These are phyloP conservation scores for Sitta europaea DNA, from an alignment of 2,113 vertebrate genomes.

Conservation along the genomic window DNA sequence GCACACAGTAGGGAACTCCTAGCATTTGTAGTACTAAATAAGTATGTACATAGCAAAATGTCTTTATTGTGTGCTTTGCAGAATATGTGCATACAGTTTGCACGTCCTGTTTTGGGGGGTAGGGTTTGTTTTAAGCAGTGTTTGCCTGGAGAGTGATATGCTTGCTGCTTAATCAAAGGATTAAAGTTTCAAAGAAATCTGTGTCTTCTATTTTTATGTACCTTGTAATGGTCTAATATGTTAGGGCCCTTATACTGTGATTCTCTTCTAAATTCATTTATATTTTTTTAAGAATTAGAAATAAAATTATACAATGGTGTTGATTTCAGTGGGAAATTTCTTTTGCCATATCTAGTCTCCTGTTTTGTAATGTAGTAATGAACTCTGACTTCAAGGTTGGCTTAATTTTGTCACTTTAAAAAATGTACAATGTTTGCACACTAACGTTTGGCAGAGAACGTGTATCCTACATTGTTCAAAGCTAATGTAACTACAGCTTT, in stretches of 20 bases:
- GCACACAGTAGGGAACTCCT: slow-evolving; percentile 72
- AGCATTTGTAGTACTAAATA: slow-evolving; percentile 69
- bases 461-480: slow-evolving; percentile 67
- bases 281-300: slow-evolving; percentile 75
- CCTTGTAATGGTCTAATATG: slow-evolving; percentile 72
- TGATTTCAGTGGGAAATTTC: slow-evolving; percentile 65
- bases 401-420: slow-evolving; percentile 72
- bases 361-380: slow-evolving; percentile 52
- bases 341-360: slow-evolving; percentile 59
- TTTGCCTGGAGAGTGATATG: slow-evolving; percentile 82
- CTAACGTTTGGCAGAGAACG: slow-evolving; percentile 57
- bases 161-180: slow-evolving; percentile 85
- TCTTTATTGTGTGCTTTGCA: slow-evolving; percentile 80
- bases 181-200: slow-evolving; percentile 83
- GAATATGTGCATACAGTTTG: slow-evolving; percentile 81
- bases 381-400: slow-evolving; percentile 58
- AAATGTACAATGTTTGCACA: slow-evolving; percentile 72
- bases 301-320: slow-evolving; percentile 73
- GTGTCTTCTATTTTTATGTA: slow-evolving; percentile 83
- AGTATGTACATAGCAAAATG: slow-evolving; percentile 77
- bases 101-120: slow-evolving; percentile 72
- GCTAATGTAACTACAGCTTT: slow-evolving; percentile 70
- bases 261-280: slow-evolving; percentile 73
- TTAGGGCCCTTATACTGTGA: slow-evolving; percentile 81
- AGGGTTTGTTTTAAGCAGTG: slow-evolving; percentile 76